Evolutionary conservation across 2,888 invertebrate species (phyloP).

Genomic region (Microchrysa polita): DNA sequence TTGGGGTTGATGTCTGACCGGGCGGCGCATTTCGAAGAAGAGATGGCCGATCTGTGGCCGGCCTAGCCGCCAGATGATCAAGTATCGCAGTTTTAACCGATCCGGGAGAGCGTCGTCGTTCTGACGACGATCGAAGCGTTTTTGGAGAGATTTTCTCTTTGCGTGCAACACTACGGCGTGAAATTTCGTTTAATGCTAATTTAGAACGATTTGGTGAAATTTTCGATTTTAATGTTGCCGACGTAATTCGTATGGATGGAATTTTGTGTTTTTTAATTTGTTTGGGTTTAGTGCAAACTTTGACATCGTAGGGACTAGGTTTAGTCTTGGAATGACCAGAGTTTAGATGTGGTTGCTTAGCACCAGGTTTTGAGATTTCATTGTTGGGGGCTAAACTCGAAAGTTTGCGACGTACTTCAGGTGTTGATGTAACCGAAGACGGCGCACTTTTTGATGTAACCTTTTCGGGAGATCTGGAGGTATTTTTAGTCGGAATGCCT

Average conservation of each 20-base stretch:
- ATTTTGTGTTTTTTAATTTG: slow-evolving; percentile 49
- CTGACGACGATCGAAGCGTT: neutral
- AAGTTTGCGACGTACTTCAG: neutral
- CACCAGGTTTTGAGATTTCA: slow-evolving; percentile 15
- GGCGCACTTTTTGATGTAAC: neutral
- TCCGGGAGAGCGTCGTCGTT: neutral
- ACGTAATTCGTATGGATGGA: slow-evolving; percentile 31
- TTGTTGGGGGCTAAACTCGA: neutral
- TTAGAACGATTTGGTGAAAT: slow-evolving; percentile 14
- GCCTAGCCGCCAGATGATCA: no score
- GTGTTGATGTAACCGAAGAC: neutral
- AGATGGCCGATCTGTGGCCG: slow-evolving; percentile 8
- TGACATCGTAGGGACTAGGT: slow-evolving; percentile 52
- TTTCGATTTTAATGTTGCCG: slow-evolving; percentile 37
- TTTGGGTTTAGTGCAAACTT: slow-evolving; percentile 50
- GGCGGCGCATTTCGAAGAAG: no score
- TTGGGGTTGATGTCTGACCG: no score
- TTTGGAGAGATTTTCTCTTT: neutral
- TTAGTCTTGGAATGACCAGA: slow-evolving; percentile 49
- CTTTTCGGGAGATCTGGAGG: slow-evolving; percentile 56
- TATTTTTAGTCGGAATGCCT: slow-evolving; percentile 53
- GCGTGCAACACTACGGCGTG: neutral
- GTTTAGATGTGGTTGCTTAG: slow-evolving; percentile 16
- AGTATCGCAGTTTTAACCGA: neutral
- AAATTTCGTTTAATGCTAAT: neutral